Base-by-base conservation (phyloP, 37 sponge, comb jelly and placozoan species). In the Mnemiopsis leidyi region DNA sequence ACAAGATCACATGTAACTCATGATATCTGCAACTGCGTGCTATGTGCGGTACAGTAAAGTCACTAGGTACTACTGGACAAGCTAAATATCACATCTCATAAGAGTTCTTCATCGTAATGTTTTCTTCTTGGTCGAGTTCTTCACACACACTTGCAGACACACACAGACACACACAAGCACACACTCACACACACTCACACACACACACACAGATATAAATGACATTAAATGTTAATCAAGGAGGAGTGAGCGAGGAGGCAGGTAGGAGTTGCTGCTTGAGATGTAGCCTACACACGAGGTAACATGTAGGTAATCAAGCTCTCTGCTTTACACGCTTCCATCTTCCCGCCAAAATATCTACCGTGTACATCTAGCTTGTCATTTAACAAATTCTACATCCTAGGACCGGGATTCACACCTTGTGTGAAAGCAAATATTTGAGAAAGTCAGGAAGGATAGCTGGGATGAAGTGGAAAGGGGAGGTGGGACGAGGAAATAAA, bases 231-330 rank as follows among this genome's bases (percentile, higher is more conserved):
- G 61, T 48, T 48, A 48, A 48, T 48, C 61, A 48, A 48, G 9
- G 13, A 48, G 61, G 13, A 48, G n/a, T n/a, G n/a, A n/a, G n/a
- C n/a, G n/a, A n/a, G n/a, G n/a, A 48, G 61, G 5, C 13, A 13
- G 61, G 61, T 48, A 48, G 61, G 13, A 13, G 9, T 48, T 13
- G 61, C 61, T 48, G 61, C 61, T 48, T 48, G 61, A 48, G 61
- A 48, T 5, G 13, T n/a, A n/a, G n/a, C 13, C 61, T 13, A 48
- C 61, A 48, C 61, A 48, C 61, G 61, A 48, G 21, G 1, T 77
- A 32, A 20, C 79, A 77, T 77, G 79, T 77, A 77, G 36, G 35
- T 77, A 77, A 77, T 77, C 79, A 77, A 77, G 79, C 79, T 36
- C 32, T 20, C 35, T 31, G 79, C 61, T 48, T 48, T 48, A 48